Evolutionary conservation across 2,113 vertebrate species (phyloP).

Genomic region (Piaya cayana): DNA sequence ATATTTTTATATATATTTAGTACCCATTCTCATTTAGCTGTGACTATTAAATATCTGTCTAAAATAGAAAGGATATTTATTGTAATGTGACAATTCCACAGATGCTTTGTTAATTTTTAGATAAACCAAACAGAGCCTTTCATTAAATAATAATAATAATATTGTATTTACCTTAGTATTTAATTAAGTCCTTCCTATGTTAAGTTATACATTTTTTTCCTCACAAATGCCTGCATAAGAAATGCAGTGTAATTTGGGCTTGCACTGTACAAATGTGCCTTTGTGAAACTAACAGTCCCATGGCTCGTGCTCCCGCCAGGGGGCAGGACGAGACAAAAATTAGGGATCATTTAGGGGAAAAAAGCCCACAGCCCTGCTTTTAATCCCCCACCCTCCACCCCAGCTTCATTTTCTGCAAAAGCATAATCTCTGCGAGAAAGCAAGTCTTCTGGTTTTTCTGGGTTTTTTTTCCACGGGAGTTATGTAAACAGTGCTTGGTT

Average conservation of each 20-base stretch:
- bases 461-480: neutral
- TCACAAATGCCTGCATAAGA: neutral
- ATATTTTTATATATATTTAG: neutral
- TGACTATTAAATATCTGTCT: neutral
- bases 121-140: neutral
- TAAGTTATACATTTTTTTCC: neutral
- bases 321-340: constrained; percentile 76
- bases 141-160: neutral
- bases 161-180: neutral
- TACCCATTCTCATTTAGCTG: neutral
- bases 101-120: neutral
- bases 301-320: constrained; percentile 59
- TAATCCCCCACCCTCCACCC: neutral
- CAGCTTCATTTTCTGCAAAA: neutral
- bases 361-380: neutral
- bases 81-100: neutral
- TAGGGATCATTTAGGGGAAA: neutral
- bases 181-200: neutral
- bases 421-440: neutral
- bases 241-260: neutral
- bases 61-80: neutral
- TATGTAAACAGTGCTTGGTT: neutral
- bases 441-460: too few species aligned
- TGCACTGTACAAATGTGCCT: neutral
- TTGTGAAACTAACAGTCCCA: neutral